Conservation (phyloP, 2,797 vertebrate species). For the Pterois miles region DNA sequence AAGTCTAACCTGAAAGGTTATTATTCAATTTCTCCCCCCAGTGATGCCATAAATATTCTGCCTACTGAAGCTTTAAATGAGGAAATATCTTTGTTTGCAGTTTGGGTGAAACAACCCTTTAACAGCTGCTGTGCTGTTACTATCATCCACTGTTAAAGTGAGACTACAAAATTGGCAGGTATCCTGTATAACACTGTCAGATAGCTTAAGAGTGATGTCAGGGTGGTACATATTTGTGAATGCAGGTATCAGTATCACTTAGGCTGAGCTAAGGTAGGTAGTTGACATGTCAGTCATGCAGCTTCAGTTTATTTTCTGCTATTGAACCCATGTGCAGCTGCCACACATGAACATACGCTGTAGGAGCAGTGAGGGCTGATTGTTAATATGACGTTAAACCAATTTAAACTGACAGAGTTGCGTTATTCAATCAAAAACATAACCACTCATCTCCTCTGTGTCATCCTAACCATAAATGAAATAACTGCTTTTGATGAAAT, state of each 20-base stretch:
- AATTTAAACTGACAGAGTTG: slow-evolving; percentile 9
- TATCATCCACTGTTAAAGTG: slow-evolving; percentile 21
- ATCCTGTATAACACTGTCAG: slow-evolving; percentile 27
- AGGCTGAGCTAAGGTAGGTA: slow-evolving; percentile 24
- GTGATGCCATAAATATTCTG: background rate
- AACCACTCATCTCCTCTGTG: background rate
- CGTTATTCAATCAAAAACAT: slow-evolving; percentile 4
- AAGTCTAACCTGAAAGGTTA: background rate
- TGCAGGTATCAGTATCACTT: slow-evolving; percentile 52
- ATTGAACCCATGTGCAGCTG: slow-evolving; percentile 14
- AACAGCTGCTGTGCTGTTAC: slow-evolving; percentile 13
- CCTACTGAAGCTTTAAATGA: background rate
- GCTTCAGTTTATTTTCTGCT: slow-evolving; percentile 34
- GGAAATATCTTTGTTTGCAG: slow-evolving; percentile 10
- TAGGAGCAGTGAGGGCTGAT: background rate
- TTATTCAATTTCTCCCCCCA: background rate
- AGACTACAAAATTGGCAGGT: slow-evolving; percentile 53
- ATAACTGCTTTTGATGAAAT: slow-evolving; percentile 9
- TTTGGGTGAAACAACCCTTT: slow-evolving; percentile 3
- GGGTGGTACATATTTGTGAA: slow-evolving; percentile 44
- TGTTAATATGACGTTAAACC: slow-evolving; percentile 10
- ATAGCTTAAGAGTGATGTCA: slow-evolving; percentile 34
- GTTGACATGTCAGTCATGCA: slow-evolving; percentile 39
- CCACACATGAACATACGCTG: slow-evolving; percentile 4
- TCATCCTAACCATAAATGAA: background rate